These are phyloP conservation scores for Penaeus chinensis DNA, from an alignment of 1,140 invertebrate genomes.

Conservation along the genomic window DNA sequence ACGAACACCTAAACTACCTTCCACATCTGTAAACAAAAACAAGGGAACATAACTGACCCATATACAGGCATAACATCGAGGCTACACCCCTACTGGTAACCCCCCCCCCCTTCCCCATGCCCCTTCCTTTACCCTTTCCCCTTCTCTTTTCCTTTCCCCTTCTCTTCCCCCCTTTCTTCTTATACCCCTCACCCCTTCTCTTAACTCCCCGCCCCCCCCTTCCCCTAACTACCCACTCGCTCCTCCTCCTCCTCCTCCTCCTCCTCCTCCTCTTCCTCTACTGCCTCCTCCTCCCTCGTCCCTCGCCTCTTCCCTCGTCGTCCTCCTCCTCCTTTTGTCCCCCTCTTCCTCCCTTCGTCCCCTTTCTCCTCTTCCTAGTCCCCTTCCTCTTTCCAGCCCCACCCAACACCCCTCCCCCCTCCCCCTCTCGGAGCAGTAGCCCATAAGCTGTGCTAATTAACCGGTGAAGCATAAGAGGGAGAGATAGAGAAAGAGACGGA, in stretches of 20 bases:
- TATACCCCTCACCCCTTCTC: not conserved
- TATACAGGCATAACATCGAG: no score
- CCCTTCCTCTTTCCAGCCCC: not conserved
- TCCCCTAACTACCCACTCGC: not conserved
- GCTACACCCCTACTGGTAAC: not conserved
- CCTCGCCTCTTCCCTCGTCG: not conserved
- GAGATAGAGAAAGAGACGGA: conserved; percentile 24
- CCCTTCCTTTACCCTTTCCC: not conserved
- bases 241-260: not conserved
- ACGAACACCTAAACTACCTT: no score
- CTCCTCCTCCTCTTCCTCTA: not conserved
- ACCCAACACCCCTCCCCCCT: not conserved
- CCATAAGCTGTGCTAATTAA: not conserved
- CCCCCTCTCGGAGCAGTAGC: no score
- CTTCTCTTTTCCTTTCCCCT: not conserved
- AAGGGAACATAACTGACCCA: no score
- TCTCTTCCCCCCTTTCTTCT: not conserved
- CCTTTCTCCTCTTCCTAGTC: not conserved
- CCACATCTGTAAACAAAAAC: no score
- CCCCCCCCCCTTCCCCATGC: not conserved
- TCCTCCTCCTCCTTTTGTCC: not conserved
- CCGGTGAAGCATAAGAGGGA: not conserved
- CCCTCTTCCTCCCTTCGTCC: not conserved
- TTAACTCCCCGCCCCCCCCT: not conserved
- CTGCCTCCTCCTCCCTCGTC: no score